These are phyloP conservation scores for Yoshiicerus persimilis DNA, from an alignment of 1,140 invertebrate species.

Conservation along the genomic window DNA sequence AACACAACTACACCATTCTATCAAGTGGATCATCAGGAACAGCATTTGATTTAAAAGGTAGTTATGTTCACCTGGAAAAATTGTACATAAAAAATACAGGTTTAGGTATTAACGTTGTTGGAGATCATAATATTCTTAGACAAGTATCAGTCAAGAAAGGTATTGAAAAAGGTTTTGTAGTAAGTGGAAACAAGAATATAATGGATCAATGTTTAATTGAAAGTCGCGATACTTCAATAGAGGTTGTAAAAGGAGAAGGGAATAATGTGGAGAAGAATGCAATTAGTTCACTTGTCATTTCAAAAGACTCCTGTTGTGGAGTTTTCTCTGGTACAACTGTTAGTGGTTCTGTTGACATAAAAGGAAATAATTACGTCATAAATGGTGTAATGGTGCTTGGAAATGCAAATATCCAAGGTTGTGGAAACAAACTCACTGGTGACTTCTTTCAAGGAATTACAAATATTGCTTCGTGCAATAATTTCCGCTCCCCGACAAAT, in stretches of 20 bases:
- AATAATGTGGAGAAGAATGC: not conserved
- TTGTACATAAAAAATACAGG: no score
- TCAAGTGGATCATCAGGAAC: not conserved
- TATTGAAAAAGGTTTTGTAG: not conserved
- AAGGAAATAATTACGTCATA: not conserved
- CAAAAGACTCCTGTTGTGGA: not conserved
- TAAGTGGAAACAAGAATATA: not conserved
- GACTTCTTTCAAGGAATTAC: no score
- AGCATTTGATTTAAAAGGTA: not conserved
- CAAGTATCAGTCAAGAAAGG: not conserved
- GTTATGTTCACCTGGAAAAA: not conserved
- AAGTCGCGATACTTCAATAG: not conserved
- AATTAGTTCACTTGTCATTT: not conserved
- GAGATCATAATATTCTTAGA: no score
- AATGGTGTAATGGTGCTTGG: not conserved
- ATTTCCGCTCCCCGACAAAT: no score
- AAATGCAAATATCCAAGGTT: not conserved
- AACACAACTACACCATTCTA: not conserved
- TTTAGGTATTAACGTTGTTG: no score
- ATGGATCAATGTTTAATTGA: not conserved
- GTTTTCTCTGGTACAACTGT: not conserved
- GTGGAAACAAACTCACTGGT: no score
- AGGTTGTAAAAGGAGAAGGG: not conserved
- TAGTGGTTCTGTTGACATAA: not conserved
- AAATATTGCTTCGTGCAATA: no score